Conservation (phyloP, 1,140 invertebrate species). For the Heterodera schachtii region DNA sequence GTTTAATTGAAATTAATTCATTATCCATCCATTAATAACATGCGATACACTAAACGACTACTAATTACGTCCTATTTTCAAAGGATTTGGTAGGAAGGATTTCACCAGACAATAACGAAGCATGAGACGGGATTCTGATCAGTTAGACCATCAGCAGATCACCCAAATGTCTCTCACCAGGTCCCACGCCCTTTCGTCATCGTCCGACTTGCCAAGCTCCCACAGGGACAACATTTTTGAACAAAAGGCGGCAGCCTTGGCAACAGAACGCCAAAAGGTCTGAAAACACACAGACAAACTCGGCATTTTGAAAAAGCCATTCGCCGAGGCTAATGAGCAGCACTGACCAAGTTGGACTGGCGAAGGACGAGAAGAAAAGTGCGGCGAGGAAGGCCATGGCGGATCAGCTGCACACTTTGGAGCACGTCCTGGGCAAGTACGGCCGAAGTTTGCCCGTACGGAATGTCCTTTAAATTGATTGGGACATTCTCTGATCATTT, state of each 20-base stretch:
- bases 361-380: constrained; percentile 2
- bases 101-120: no score
- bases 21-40: no score
- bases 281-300: not conserved
- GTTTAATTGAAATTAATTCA: no score
- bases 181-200: constrained; percentile 4
- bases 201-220: not conserved
- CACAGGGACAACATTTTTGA: constrained; percentile 15
- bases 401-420: not conserved
- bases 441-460: not conserved
- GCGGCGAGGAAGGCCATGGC: not conserved
- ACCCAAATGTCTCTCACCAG: not conserved
- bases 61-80: no score
- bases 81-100: no score
- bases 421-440: not conserved
- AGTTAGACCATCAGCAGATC: no score
- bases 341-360: constrained; percentile 1
- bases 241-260: not conserved
- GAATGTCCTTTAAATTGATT: not conserved
- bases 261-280: constrained; percentile 25
- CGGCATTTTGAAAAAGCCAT: no score
- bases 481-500: not conserved
- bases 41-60: no score
- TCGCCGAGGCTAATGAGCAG: not conserved
- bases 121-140: no score